Evolutionary conservation across 2,797 vertebrate genomes (phyloP), one percentile per base, ranked within the genome.

Genomic region (Acanthis flammea): DNA sequence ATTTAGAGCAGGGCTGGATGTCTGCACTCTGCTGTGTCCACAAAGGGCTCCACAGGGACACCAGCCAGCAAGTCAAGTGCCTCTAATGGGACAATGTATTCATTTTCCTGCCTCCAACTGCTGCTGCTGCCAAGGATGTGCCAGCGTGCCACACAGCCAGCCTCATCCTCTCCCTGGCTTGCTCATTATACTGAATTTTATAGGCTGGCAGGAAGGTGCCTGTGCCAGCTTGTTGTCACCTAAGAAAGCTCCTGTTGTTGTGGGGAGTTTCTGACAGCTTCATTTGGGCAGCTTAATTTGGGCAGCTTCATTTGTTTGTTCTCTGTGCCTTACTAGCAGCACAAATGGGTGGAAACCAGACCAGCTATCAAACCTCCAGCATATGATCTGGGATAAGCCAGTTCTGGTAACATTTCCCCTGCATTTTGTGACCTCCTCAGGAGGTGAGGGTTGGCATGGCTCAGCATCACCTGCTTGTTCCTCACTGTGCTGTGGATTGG

Each of bases 1-100:
- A 94, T 94, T 92, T 84, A 95, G 82, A 78, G 58, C 68, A 44
- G 25, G 73, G 65, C 21, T 91, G 89, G 63, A 62, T 61, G 72
- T 50, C 87, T 91, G 58, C 1, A 3, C 47, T 75, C 65, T 77
- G 39, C 91, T 47, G 12, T 68, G 73, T 27, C 82, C 79, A 91
- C 86, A 96, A 86, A 96, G 45, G 71, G 48, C 71, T 93, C 83
- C 28, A 28, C 39, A 78, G 79, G 82, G 66, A 92, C 51, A 62
- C 0, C 9, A 90, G 95, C 94, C 96, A 96, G 82, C 79, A 58
- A 92, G 90, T 96, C 90, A 91, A 94, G 96, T 96, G 88, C 90
- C 73, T 95, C 47, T 90, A 91, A 75, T 70, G 79, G 88, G 82
- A 78, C 90, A 96, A 78, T 23, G 65, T 24, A 91, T 79, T 93